phyloP scores from a whole-genome alignment of 2,113 vertebrate species.

The Paradoxurus hermaphroditus region DNA sequence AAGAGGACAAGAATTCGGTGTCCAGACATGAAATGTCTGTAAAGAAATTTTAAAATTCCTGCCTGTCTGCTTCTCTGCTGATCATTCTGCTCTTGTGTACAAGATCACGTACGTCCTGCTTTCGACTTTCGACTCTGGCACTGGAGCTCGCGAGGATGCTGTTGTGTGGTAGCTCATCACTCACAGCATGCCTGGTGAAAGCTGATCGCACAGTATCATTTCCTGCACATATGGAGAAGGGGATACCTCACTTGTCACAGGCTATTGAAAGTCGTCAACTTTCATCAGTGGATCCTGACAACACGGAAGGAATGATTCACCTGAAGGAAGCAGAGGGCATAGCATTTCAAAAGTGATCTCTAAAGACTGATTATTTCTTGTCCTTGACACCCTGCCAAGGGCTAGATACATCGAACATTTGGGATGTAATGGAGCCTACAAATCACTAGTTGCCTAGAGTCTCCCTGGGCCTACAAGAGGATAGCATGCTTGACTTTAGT shows the following conservation, averaged over 20 bases:
- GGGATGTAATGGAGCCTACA: slow-evolving; percentile 83
- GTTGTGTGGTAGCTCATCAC: slow-evolving; percentile 51
- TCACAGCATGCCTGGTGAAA: slow-evolving; percentile 60
- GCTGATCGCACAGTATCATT: slow-evolving; percentile 66
- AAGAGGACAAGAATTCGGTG: slow-evolving; percentile 51
- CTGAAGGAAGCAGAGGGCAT: slow-evolving; percentile 75
- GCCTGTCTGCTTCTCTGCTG: not conserved
- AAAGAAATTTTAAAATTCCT: slow-evolving; percentile 43
- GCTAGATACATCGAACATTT: slow-evolving; percentile 80
- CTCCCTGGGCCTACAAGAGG: slow-evolving; percentile 65
- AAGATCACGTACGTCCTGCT: slow-evolving; percentile 15
- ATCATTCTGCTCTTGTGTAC: not conserved
- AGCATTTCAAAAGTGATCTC: slow-evolving; percentile 79
- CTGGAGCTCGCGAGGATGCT: slow-evolving; percentile 31
- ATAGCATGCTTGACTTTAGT: slow-evolving; percentile 69
- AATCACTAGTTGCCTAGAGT: slow-evolving; percentile 79
- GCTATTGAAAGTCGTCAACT: slow-evolving; percentile 79
- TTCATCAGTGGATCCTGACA: slow-evolving; percentile 83
- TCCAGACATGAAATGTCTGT: slow-evolving; percentile 43
- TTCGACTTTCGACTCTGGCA: slow-evolving; percentile 39
- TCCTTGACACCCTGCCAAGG: slow-evolving; percentile 84
- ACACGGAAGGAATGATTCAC: slow-evolving; percentile 81
- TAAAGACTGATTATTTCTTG: slow-evolving; percentile 83
- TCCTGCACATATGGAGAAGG: slow-evolving; percentile 56
- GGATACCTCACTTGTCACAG: slow-evolving; percentile 77